Percentiles rank a stretch among this genome's conserved stretches.
These are phyloP conservation scores for Lepetodrilus schrolli DNA, from an alignment of 2,888 invertebrate species.

Conservation along the genomic window DNA sequence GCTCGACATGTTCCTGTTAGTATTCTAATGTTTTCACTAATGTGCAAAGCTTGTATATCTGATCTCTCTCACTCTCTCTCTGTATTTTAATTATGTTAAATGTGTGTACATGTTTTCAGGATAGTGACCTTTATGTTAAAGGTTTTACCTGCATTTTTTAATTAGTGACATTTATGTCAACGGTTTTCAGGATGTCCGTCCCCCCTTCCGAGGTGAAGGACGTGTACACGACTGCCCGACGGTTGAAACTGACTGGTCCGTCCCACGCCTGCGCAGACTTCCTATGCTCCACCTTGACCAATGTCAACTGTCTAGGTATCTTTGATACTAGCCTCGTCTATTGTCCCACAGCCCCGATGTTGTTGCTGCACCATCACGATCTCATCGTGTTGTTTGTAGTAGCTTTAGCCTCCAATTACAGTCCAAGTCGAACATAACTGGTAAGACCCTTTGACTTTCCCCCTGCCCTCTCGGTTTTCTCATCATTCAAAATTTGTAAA, in stretches of 20 bases:
- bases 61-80: too few species aligned
- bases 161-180: too few species aligned
- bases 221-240: slow-evolving; percentile 86
- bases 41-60: too few species aligned
- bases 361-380: slow-evolving; percentile 20
- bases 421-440: neutral
- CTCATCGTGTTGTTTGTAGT: slow-evolving; percentile 17
- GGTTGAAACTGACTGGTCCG: slow-evolving; percentile 85
- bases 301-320: slow-evolving; percentile 77
- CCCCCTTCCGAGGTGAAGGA: slow-evolving; percentile 81
- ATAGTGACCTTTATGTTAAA: too few species aligned
- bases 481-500: too few species aligned
- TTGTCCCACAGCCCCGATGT: neutral
- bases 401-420: neutral
- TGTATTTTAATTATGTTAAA: too few species aligned
- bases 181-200: too few species aligned
- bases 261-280: slow-evolving; percentile 83
- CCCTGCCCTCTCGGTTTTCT: neutral
- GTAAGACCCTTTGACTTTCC: slow-evolving; percentile 24
- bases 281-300: slow-evolving; percentile 81
- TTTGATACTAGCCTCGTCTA: neutral
- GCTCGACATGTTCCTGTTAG: too few species aligned
- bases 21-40: too few species aligned
- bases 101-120: neutral
- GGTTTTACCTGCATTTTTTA: too few species aligned